Base-by-base conservation (phyloP, 2,797 vertebrate species). In the Capromys pilorides region DNA sequence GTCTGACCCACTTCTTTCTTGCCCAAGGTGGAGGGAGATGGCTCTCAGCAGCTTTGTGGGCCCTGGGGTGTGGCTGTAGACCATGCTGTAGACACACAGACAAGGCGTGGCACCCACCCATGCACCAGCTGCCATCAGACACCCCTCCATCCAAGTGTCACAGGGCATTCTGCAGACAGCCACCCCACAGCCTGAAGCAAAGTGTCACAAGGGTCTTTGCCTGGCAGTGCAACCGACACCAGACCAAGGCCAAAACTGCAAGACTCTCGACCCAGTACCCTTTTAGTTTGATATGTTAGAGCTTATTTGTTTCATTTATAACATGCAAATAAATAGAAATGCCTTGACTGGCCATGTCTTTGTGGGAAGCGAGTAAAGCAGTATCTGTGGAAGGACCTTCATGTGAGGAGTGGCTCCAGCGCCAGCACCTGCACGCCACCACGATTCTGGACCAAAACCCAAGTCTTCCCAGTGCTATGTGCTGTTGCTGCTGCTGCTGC, bases 151-250 rank as follows among this genome's bases (percentile, higher is more conserved):
- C 3, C 49, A 75, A 67, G 14, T 61, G 36, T 3, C 33, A 6
- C 7, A 71, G 5, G 21, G 3, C 19, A 9, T 7, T 19, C 2
- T 49, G 62, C 0, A 1, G 33, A 28, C 39, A 61, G 6, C 13
- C 21, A 77, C 9, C 33, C 7, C 51, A 54, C 59, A 33, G 57
- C 22, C 39, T 21, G 64, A 36, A 31, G 18, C 21, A 6, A 22
- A 77, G 13, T 4, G 2, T 0, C 21, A 19, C 2, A 2, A 21
- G 4, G 18, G 19, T 9, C 1, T 3, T 21, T 0, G 2, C 3
- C 28, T 3, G 62, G 24, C 4, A 19, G 2, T 8, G 18, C 1
- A 33, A 19, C 1, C 24, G 18, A 26, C 36, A 18, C 19, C 5
- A 4, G 6, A 39, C 6, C 3, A 59, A n/a, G 18, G 26, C 7